Evolutionary conservation across 1,140 invertebrate species (phyloP), one percentile per base, ranked within the genome.

Genomic region (Plutomurus gul): DNA sequence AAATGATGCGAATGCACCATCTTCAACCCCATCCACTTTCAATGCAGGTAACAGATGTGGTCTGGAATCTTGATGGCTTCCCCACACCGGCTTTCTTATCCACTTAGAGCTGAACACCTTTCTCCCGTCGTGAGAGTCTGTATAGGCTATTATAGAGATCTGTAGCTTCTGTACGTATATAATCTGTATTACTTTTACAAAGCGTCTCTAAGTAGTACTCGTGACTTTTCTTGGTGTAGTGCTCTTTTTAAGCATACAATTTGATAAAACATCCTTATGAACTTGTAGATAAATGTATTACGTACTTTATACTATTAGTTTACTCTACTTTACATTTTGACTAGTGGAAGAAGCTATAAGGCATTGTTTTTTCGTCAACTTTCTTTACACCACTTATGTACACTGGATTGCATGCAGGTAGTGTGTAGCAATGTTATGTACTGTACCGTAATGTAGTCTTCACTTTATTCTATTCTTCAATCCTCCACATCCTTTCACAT

Each of bases 41-140:
- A 65, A 65, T 65, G 27, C 56, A 65, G 56, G 56, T 65, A 65
- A 33, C 56, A 65, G 56, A 65, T 65, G 56, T 65, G 36, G 25
- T 65, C 11, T 13, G 30, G 56, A 36, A 65, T 65, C 13, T 11
- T 65, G 56, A 65, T 65, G 56, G 27, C 13, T 36, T 36, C 13
- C n/a, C n/a, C n/a, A n/a, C n/a, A n/a, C n/a, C n/a, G n/a, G n/a
- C n/a, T n/a, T n/a, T n/a, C n/a, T n/a, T n/a, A n/a, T n/a, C n/a
- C n/a, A n/a, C n/a, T n/a, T n/a, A n/a, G n/a, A n/a, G n/a, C n/a
- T n/a, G n/a, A n/a, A n/a, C n/a, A n/a, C n/a, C n/a, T n/a, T n/a
- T n/a, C n/a, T n/a, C n/a, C n/a, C n/a, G n/a, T n/a, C n/a, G n/a
- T n/a, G n/a, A n/a, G n/a, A n/a, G n/a, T n/a, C n/a, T n/a, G n/a